A percentile compares a stretch with the other conserved stretches of the same genome.
Evolutionary conservation across 2,113 vertebrate species (phyloP).

Genomic region (Trogon melanurus): DNA sequence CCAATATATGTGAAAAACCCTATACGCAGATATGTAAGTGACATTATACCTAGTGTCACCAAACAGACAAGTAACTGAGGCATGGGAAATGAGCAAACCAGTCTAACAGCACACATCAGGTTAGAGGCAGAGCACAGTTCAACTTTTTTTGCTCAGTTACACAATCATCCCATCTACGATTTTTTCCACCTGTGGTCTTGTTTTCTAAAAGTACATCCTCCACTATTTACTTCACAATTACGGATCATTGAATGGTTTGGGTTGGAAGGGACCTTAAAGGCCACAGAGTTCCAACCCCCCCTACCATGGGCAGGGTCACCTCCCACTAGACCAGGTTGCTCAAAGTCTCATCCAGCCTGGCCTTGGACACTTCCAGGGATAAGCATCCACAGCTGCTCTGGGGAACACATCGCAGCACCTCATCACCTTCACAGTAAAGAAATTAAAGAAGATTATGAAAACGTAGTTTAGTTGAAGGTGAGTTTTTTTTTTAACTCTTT

Average conservation of each 20-base stretch:
- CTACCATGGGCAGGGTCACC: no score
- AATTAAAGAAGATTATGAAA: background rate
- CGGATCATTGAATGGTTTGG: no score
- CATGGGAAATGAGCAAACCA: rapidly evolving
- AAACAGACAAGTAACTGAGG: background rate
- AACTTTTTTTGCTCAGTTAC: background rate
- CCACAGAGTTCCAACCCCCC: no score
- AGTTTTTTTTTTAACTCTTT: background rate
- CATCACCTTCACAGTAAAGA: no score
- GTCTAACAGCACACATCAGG: background rate
- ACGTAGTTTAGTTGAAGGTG: background rate
- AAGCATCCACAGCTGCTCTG: no score
- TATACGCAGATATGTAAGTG: background rate
- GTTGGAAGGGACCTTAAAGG: no score
- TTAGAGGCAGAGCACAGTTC: background rate
- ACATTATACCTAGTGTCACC: background rate
- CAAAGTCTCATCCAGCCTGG: no score
- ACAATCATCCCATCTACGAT: background rate
- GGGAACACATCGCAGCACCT: no score
- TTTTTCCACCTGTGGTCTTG: background rate
- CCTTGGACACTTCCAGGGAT: no score
- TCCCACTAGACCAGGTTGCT: no score
- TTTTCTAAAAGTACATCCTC: background rate
- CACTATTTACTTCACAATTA: background rate
- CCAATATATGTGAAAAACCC: background rate